phyloP scores from a whole-genome alignment of 2,797 vertebrate species.

The Eulemur albifrons region DNA sequence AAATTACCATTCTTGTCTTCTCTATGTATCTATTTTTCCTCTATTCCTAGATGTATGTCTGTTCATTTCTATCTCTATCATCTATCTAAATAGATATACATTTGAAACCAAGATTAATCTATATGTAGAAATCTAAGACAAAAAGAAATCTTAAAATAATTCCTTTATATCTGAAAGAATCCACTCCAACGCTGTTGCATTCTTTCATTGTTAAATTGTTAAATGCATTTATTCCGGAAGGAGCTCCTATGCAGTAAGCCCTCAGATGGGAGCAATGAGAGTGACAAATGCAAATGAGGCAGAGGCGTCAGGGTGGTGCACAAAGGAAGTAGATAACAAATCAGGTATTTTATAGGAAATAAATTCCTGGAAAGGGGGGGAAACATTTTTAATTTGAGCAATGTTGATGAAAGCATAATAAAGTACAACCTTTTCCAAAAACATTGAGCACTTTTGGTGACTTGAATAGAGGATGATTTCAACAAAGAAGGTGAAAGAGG shows the following conservation, averaged over 20 bases:
- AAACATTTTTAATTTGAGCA: not conserved
- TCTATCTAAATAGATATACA: not conserved
- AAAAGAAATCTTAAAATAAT: not conserved
- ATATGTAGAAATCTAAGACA: not conserved
- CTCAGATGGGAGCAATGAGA: not conserved
- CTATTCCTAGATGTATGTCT: not conserved
- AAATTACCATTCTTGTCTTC: not conserved
- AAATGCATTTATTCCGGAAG: not conserved
- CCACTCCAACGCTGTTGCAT: not conserved
- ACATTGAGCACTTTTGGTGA: not conserved
- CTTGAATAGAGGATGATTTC: constrained; percentile 14
- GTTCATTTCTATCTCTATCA: not conserved
- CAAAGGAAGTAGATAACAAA: not conserved
- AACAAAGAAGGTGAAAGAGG: not conserved
- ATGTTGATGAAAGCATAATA: not conserved
- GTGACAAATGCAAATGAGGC: not conserved
- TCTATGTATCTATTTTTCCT: not conserved
- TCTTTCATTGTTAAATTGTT: not conserved
- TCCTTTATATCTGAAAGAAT: not conserved
- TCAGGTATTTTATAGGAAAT: not conserved
- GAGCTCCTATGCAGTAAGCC: not conserved
- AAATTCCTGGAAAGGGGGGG: not conserved
- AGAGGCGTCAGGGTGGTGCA: not conserved
- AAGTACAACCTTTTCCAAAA: not conserved
- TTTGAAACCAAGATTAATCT: not conserved